phyloP scores from a whole-genome alignment of 2,888 invertebrate genomes.

The Eugnorisma glareosa region DNA sequence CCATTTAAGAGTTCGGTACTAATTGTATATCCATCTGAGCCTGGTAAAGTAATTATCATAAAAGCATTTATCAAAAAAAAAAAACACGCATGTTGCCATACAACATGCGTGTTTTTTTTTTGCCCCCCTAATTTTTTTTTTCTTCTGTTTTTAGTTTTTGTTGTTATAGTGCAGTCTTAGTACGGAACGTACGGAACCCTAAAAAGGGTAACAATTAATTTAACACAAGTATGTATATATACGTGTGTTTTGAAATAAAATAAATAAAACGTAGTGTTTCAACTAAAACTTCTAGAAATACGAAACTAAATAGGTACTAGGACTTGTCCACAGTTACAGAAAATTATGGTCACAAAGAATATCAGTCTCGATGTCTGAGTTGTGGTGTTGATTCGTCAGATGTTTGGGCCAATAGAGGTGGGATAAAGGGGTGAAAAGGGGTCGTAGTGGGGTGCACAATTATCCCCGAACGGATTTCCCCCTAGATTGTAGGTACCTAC shows the following conservation, averaged over 20 bases:
- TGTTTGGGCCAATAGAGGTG: slow-evolving; percentile 69
- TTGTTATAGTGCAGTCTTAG: too few relatives aligned
- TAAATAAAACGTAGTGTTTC: neutral
- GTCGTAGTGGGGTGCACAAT: slow-evolving; percentile 59
- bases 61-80: too few relatives aligned
- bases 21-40: neutral
- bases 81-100: too few relatives aligned
- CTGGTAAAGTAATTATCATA: neutral
- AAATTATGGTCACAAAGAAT: slow-evolving; percentile 59
- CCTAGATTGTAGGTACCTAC: slow-evolving; percentile 42
- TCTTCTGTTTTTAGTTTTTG: too few relatives aligned
- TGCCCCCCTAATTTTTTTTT: too few relatives aligned
- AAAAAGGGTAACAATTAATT: too few relatives aligned
- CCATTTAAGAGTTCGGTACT: neutral
- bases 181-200: too few relatives aligned
- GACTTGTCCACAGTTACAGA: neutral
- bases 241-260: too few relatives aligned
- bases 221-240: too few relatives aligned
- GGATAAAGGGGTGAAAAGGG: slow-evolving; percentile 45
- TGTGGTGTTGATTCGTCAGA: slow-evolving; percentile 72
- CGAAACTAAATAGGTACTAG: neutral
- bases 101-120: too few relatives aligned
- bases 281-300: neutral
- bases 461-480: slow-evolving; percentile 58
- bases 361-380: slow-evolving; percentile 67